Evolutionary conservation across 2,888 invertebrate species (phyloP).

Genomic region (Lepidonotus clava): DNA sequence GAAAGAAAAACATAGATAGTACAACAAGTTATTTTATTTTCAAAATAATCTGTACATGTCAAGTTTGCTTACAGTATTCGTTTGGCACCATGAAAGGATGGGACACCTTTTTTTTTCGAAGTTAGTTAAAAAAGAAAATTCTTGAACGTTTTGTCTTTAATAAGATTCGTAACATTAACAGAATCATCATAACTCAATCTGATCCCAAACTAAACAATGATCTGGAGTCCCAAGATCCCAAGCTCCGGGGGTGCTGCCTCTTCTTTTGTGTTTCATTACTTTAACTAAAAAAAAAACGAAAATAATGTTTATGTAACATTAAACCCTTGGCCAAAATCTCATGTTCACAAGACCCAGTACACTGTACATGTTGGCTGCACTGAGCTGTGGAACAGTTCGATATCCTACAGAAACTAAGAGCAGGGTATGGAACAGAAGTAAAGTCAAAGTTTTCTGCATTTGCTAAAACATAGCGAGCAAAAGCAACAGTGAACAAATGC

Average conservation of each 20-base stretch:
- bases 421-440: no score
- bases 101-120: constrained; percentile 11
- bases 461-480: no score
- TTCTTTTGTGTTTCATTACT: background rate
- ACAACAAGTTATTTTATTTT: constrained; percentile 54
- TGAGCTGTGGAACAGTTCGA: no score
- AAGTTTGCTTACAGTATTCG: constrained; percentile 51
- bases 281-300: background rate
- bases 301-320: background rate
- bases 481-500: no score
- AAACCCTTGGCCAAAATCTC: background rate
- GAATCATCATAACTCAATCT: constrained; percentile 8
- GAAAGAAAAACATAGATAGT: background rate
- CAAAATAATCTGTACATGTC: constrained; percentile 54
- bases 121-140: background rate
- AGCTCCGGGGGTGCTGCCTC: constrained; percentile 12
- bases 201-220: background rate
- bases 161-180: constrained; percentile 39
- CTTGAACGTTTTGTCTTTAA: background rate
- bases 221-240: background rate
- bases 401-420: no score
- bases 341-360: no score
- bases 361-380: no score
- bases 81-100: constrained; percentile 50
- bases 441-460: no score